Base-by-base conservation (phyloP, 1,140 invertebrate genomes). In the Sinonovacula constricta region DNA sequence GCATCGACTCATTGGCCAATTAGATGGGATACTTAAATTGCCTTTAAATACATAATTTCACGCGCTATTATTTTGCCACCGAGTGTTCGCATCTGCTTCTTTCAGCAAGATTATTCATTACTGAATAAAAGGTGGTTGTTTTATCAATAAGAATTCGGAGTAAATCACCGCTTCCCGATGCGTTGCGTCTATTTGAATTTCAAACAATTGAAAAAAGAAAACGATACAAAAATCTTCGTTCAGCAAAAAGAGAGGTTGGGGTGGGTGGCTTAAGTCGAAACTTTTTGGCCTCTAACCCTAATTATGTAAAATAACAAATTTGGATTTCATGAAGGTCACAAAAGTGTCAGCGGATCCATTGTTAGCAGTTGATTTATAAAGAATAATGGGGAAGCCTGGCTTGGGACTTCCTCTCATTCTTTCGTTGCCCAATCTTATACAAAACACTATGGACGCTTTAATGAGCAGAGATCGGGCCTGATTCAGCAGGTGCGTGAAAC, bases 281-380 rank as follows among this genome's bases (percentile, higher is more conserved):
- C 39, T 45, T 45, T 60, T 78, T 60, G 75, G 34, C 33, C 57
- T 54, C 22, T 69, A 22, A 78, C 75, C 75, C 59, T 78, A 69
- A 78, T 78, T 78, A 78, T 78, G 75, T 78, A 78, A 78, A 78
- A 78, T 78, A 78, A 78, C 75, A 78, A 78, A 78, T 78, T 70
- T 78, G 36, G 54, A 66, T 30, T 56, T 78, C 65, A 60, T 31
- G 45, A 33, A 70, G 66, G 66, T 69, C 75, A 59, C 66, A 69
- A 78, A 78, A 60, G 75, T 78, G 75, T 69, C 75, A 70, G 28
- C 24, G 12, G 28, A 18, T 31, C 59, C 75, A 69, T 78, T 78
- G 75, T 78, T 70, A 63, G 22, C 10, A 51, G 56, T 78, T 78
- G 75, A 78, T 78, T 78, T 78, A 78, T 78, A 78, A 59, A 69